phyloP scores from a whole-genome alignment of 2,797 vertebrate species.

The Serranus cabrilla region DNA sequence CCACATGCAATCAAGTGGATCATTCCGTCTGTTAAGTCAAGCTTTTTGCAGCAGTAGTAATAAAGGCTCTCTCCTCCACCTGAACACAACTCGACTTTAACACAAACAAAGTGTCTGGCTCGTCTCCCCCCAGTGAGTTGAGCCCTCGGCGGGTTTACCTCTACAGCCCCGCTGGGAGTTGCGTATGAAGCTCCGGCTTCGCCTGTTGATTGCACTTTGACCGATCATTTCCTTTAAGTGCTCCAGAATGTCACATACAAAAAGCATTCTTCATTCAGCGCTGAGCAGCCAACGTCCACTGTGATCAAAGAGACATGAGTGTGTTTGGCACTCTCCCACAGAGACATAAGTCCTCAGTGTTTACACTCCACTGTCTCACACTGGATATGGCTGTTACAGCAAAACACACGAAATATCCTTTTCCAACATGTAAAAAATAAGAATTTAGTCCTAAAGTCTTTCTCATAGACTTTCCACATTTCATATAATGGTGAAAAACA shows the following conservation, averaged over 20 bases:
- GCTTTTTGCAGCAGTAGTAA: slow-evolving; percentile 16
- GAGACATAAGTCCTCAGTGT: slow-evolving; percentile 68
- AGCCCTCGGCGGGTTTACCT: slow-evolving; percentile 70
- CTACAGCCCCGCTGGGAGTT: slow-evolving; percentile 76
- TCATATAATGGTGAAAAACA: slow-evolving; percentile 15
- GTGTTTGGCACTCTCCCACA: slow-evolving; percentile 57
- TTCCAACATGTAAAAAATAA: not conserved
- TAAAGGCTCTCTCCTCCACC: slow-evolving; percentile 2
- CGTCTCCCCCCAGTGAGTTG: slow-evolving; percentile 33
- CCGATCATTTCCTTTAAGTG: slow-evolving; percentile 82
- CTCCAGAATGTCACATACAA: slow-evolving; percentile 82
- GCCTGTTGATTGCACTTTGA: slow-evolving; percentile 85
- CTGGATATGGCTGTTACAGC: slow-evolving; percentile 48
- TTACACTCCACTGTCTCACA: slow-evolving; percentile 59
- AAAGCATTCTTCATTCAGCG: slow-evolving; percentile 75
- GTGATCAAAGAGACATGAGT: slow-evolving; percentile 72
- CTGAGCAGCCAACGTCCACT: slow-evolving; percentile 39
- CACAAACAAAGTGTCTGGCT: slow-evolving; percentile 47
- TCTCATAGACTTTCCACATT: not conserved
- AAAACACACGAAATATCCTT: slow-evolving; percentile 19
- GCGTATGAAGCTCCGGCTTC: slow-evolving; percentile 58
- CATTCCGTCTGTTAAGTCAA: slow-evolving; percentile 26
- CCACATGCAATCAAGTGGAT: slow-evolving; percentile 22
- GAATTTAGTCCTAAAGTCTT: not conserved
- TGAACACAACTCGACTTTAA: slow-evolving; percentile 34